Conservation (phyloP, 2,888 invertebrate genomes). For the Conistra vaccinii region DNA sequence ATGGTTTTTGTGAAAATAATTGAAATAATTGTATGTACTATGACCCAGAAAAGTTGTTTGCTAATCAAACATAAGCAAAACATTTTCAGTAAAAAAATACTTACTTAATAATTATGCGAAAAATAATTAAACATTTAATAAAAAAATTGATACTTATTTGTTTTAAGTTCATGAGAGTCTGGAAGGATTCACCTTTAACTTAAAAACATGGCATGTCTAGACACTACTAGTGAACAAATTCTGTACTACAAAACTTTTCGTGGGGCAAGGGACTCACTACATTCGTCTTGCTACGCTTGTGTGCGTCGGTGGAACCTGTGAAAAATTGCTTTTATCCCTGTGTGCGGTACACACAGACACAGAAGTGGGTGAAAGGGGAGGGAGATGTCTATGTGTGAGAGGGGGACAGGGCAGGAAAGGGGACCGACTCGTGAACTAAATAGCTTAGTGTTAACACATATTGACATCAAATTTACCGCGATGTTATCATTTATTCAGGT, state of each 20-base stretch:
- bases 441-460: constrained; percentile 91
- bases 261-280: constrained; percentile 87
- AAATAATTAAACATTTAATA: constrained; percentile 46
- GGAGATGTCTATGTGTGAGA: constrained; percentile 72
- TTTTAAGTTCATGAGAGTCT: constrained; percentile 80
- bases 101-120: not conserved
- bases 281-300: constrained; percentile 76
- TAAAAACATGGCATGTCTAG: constrained; percentile 89
- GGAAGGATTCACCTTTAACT: constrained; percentile 86
- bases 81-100: not conserved
- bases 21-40: constrained; percentile 1
- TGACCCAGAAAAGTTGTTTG: not conserved
- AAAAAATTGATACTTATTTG: constrained; percentile 70
- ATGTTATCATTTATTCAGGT: constrained; percentile 90
- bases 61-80: constrained; percentile 13
- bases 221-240: constrained; percentile 89
- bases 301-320: constrained; percentile 86
- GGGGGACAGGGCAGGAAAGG: constrained; percentile 79
- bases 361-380: constrained; percentile 69
- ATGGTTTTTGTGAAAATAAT: constrained; percentile 14
- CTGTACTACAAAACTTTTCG: constrained; percentile 89
- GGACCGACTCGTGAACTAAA: constrained; percentile 90
- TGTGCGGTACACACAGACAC: constrained; percentile 76
- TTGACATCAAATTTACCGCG: constrained; percentile 91
- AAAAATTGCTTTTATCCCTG: constrained; percentile 86